Evolutionary conservation across 2,797 vertebrate species (phyloP), one percentile per base, ranked within the genome.

Genomic region (Brachymystax lenok): DNA sequence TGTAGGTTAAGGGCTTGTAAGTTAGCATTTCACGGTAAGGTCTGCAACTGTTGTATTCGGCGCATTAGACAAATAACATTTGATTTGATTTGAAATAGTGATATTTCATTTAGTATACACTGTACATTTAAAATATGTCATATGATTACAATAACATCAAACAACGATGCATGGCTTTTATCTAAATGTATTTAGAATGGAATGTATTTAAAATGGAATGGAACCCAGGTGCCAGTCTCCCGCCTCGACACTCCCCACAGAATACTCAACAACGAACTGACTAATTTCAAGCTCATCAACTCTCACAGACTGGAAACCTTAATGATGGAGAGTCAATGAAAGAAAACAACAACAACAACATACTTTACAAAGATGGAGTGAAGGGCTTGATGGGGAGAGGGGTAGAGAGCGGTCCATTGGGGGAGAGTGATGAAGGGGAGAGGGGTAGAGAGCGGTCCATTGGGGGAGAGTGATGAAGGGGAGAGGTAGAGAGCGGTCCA

Each of bases 91-190:
- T 35, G 33, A 74, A 64, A 12, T 14, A 10, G 16, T 7, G n/a
- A 63, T 24, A 19, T 33, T 69, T 14, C 7, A 54, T 17, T 71
- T 71, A 1, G 16, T 30, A 67, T 74, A 67, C 30, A 70, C 59
- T 52, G 56, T 19, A 30, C 73, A 63, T 7, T n/a, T 67, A 17
- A 66, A 8, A 66, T 66, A 46, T 40, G 13, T 28, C 14, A 69
- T 51, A 71, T 66, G 51, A 82, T 80, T 40, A 75, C 66, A 77
- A 61, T 59, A 73, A 68, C 59, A 30, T 40, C 68, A 74, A 21
- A 40, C 2, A 1, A 19, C 1, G 8, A 46, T 8, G 19, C 33
- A 1, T 35, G 19, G 67, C 67, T 69, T 13, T 46, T 35, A 68
- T 30, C 13, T 35, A 40, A 33, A 46, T 46, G 40, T 12, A 46